Evolutionary conservation across 2,888 invertebrate genomes (phyloP), one percentile per base, ranked within the genome.

Genomic region (Gortyna flavago): DNA sequence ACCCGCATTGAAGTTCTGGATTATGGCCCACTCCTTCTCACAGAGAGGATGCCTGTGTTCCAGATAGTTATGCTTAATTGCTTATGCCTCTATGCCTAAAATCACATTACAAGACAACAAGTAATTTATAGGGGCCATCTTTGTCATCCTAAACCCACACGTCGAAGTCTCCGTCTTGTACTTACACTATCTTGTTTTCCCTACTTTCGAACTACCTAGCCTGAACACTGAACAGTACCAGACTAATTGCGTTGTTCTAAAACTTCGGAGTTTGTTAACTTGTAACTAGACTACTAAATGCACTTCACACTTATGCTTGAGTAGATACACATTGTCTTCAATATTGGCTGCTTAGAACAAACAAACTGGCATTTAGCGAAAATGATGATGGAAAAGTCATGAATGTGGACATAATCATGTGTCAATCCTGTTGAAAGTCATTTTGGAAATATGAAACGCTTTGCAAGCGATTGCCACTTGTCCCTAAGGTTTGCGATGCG

Each of bases 201-300:
- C n/a, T 57, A 38, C 59, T 65, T 76, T 41, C 4, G 13, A 65
- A 69, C 64, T 66, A 69, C 21, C 62, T 72, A 32, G 59, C n/a
- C 16, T 44, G 44, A 48, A 64, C 68, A 59, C 48, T 51, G 54
- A 61, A 59, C 79, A 80, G 44, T 38, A 13, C 66, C 32, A 48
- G 29, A 69, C 80, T 83, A 83, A 83, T 76, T 83, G 76, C 57
- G 8, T 76, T 83, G 67, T 62, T 51, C 29, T 25, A 54, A 35
- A 74, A 75, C 64, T 72, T 48, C 13, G 29, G 13, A 76, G 59
- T 72, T 71, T 29, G 67, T 38, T 65, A 80, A 67, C 62, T 74
- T 25, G 61, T 69, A 44, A 64, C 51, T 67, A 57, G 57, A 75
- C 70, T 29, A 73, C 29, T 61, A 44, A 54, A 73, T 73, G 41